phyloP scores from a whole-genome alignment of 2,797 vertebrate genomes.

The Acestrorhynchus altus region DNA sequence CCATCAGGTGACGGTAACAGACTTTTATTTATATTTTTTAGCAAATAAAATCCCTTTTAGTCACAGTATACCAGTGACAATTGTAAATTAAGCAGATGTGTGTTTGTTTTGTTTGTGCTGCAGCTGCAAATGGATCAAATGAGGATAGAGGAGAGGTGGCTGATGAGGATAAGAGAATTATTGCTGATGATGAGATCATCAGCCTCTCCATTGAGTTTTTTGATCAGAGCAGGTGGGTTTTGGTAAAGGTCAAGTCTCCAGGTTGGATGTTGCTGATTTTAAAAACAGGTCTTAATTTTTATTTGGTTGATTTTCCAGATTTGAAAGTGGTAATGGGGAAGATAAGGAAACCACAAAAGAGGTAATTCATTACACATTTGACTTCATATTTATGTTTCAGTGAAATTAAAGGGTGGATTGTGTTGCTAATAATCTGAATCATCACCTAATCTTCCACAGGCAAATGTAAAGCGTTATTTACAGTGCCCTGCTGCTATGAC shows the following conservation, averaged over 20 bases:
- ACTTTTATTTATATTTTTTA: neutral
- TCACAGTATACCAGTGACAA: neutral
- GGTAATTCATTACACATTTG: constrained; percentile 70
- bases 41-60: neutral
- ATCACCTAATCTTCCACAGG: constrained; percentile 69
- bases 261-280: neutral
- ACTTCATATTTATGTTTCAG: neutral
- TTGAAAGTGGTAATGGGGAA: constrained; percentile 80
- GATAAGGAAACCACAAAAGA: constrained; percentile 86
- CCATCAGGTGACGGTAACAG: constrained; percentile 87
- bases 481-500: constrained; percentile 99
- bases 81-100: neutral
- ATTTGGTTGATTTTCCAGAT: constrained; percentile 63
- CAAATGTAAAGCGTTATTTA: constrained; percentile 95
- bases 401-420: neutral
- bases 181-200: constrained; percentile 99
- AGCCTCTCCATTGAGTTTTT: constrained; percentile 99
- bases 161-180: constrained; percentile 97
- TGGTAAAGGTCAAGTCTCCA: neutral
- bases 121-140: constrained; percentile 88
- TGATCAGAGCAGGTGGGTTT: constrained; percentile 91
- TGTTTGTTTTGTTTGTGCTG: constrained; percentile 22
- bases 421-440: neutral
- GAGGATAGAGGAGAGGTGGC: constrained; percentile 96
- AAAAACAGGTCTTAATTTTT: no score